Conservation (phyloP, 1,140 invertebrate genomes). For the Eupeodes corollae region DNA sequence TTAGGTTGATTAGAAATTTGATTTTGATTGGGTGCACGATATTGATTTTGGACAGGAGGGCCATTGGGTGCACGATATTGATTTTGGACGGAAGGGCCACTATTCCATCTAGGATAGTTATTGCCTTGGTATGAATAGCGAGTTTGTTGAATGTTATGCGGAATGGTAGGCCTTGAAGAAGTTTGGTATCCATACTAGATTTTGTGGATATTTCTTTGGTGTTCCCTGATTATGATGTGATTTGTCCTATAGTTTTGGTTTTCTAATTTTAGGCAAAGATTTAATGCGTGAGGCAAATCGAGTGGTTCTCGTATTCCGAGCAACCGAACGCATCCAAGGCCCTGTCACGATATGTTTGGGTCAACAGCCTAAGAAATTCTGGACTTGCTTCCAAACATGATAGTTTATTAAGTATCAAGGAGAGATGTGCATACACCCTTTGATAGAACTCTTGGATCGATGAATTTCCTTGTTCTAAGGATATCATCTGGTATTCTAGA, state of each 20-base stretch:
- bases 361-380: constrained; percentile 1
- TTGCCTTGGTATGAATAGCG: too few species aligned
- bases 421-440: constrained; percentile 5
- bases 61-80: too few species aligned
- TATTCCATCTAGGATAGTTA: too few species aligned
- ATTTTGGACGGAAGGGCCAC: too few species aligned
- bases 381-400: neutral
- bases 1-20: too few species aligned
- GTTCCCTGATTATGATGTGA: too few species aligned
- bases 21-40: too few species aligned
- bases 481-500: neutral
- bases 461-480: constrained; percentile 7
- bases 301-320: constrained; percentile 1
- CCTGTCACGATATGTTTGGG: constrained; percentile 3
- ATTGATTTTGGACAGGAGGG: too few species aligned
- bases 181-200: too few species aligned
- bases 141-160: too few species aligned
- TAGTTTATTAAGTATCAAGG: constrained; percentile 3
- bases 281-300: constrained; percentile 1
- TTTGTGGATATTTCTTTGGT: too few species aligned
- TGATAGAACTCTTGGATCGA: constrained; percentile 8
- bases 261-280: constrained; percentile 5
- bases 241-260: neutral
- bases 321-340: constrained; percentile 2
- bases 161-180: too few species aligned